These are phyloP conservation scores for Ploceus nigricollis DNA, from an alignment of 2,113 vertebrate species.

Conservation along the genomic window DNA sequence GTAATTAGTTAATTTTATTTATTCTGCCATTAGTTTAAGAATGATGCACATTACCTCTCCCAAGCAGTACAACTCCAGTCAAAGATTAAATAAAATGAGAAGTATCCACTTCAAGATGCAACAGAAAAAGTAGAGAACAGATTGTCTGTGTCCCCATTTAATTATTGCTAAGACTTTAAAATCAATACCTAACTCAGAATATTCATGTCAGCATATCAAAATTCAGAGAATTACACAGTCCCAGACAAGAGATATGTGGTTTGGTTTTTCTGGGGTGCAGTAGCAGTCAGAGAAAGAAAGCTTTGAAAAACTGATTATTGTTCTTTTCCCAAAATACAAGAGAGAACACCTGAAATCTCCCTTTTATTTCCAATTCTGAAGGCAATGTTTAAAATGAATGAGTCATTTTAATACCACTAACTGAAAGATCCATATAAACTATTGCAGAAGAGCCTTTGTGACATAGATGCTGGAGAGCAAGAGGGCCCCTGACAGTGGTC, in stretches of 20 bases:
- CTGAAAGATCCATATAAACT: background rate
- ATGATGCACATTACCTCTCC: background rate
- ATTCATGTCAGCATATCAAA: background rate
- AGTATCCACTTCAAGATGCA: background rate
- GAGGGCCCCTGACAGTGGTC: background rate
- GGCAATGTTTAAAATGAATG: background rate
- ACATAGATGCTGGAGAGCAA: background rate
- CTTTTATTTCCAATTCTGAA: background rate
- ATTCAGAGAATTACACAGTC: background rate
- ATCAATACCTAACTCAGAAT: background rate
- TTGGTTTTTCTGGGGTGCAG: background rate
- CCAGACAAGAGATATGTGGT: background rate
- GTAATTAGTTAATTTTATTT: background rate
- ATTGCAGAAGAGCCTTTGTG: background rate
- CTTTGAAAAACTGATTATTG: background rate
- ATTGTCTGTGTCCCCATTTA: background rate
- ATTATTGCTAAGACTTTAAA: background rate
- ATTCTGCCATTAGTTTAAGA: background rate
- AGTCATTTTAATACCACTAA: background rate
- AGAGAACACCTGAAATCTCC: background rate
- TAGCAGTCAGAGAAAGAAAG: background rate
- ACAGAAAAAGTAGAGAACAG: background rate
- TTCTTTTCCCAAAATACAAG: background rate
- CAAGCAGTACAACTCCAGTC: background rate
- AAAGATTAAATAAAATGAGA: background rate